Conservation (phyloP, 2,113 vertebrate species). For the Brevimyrus niger region DNA sequence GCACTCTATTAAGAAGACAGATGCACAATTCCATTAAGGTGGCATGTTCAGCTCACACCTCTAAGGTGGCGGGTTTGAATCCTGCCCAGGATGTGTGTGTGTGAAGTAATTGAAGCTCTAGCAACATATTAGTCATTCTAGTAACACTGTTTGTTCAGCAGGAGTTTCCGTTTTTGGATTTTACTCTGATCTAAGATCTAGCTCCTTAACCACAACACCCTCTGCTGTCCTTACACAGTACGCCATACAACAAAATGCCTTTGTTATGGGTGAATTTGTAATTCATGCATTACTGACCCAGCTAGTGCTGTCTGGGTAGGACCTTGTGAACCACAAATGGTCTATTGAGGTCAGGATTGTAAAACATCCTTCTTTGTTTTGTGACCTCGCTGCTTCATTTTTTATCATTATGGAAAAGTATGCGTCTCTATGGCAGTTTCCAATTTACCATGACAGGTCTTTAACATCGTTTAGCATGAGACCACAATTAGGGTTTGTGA, state of each 20-base stretch:
- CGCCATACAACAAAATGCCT: background rate
- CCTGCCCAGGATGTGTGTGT: background rate
- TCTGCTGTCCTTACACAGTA: background rate
- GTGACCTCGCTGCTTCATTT: constrained; percentile 34
- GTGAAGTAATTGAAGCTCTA: background rate
- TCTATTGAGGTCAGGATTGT: constrained; percentile 20
- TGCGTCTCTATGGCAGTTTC: constrained; percentile 31
- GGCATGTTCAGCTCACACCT: background rate
- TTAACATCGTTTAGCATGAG: constrained; percentile 24
- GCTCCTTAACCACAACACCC: background rate
- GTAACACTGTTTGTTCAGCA: background rate
- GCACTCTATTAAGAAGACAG: constrained; percentile 28
- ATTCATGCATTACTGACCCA: background rate
- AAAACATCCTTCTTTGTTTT: constrained; percentile 32
- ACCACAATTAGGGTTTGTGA: constrained; percentile 20
- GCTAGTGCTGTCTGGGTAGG: constrained; percentile 34
- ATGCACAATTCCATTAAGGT: constrained; percentile 1
- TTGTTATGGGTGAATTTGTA: background rate
- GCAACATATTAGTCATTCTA: background rate
- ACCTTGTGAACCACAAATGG: constrained; percentile 30
- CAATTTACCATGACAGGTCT: constrained; percentile 35
- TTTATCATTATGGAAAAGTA: constrained; percentile 26
- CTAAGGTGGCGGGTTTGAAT: background rate
- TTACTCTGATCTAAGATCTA: background rate
- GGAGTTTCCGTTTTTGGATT: background rate